These are phyloP conservation scores for Zonitis immaculata DNA, from an alignment of 2,888 invertebrate genomes.

Conservation along the genomic window DNA sequence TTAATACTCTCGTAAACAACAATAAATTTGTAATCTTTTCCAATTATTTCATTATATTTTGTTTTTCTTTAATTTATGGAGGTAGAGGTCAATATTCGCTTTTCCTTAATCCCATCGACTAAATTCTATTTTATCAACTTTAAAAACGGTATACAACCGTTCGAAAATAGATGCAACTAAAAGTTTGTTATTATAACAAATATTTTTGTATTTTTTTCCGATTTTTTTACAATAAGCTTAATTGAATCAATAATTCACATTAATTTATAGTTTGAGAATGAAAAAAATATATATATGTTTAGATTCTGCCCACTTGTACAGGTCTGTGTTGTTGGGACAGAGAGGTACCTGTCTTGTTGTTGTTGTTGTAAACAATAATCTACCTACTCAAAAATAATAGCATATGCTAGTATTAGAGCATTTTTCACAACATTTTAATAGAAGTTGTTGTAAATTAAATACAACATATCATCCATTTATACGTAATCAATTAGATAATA, in stretches of 20 bases:
- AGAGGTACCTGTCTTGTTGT: slow-evolving; percentile 12
- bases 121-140: neutral
- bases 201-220: neutral
- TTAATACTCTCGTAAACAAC: neutral
- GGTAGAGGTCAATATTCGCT: neutral
- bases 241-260: no score
- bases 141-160: neutral
- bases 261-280: neutral
- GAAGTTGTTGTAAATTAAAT: slow-evolving; percentile 8
- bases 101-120: neutral
- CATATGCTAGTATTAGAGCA: slow-evolving; percentile 15
- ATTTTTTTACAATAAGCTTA: neutral
- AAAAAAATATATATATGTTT: neutral
- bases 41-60: no score
- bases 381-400: slow-evolving; percentile 17
- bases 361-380: slow-evolving; percentile 13
- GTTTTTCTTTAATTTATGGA: no score
- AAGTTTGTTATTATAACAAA: neutral
- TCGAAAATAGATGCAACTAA: neutral
- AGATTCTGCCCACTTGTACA: slow-evolving; percentile 8
- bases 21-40: neutral
- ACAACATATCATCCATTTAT: slow-evolving; percentile 5
- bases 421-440: slow-evolving; percentile 11
- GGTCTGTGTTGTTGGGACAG: slow-evolving; percentile 7
- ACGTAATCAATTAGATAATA: slow-evolving; percentile 6